phyloP scores from a whole-genome alignment of 1,140 invertebrate species.

The Harpegnathos saltator region DNA sequence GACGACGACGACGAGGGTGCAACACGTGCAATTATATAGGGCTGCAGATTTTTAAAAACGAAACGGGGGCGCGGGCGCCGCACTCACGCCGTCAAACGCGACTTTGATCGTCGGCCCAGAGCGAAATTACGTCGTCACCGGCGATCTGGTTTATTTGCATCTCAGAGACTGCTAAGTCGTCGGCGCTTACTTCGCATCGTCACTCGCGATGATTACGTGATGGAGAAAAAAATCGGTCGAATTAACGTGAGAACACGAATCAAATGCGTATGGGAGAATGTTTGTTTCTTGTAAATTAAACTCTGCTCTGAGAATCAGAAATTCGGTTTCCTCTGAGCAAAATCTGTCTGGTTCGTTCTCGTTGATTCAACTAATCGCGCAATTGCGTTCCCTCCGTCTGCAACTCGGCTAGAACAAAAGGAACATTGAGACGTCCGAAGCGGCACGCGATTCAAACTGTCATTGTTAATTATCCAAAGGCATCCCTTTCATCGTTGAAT shows the following conservation, averaged over 20 bases:
- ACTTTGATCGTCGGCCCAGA: conserved; percentile 46
- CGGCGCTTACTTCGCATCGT: neutral
- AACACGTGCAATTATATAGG: conserved; percentile 54
- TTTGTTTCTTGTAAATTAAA: no score
- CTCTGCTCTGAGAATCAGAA: no score
- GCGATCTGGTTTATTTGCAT: conserved; percentile 35
- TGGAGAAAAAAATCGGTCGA: neutral
- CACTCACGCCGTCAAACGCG: neutral
- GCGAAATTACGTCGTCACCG: conserved; percentile 20
- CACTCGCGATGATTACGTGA: neutral
- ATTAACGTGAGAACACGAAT: no score
- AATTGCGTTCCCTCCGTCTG: no score
- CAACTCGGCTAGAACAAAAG: no score
- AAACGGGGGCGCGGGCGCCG: conserved; percentile 11
- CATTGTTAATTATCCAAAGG: conserved; percentile 5
- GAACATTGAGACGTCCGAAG: no score
- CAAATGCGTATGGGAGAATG: no score
- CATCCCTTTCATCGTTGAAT: neutral
- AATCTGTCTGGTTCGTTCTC: no score
- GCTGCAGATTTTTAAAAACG: conserved; percentile 45
- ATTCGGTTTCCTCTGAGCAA: no score
- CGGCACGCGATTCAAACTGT: neutral
- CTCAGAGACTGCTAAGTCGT: neutral
- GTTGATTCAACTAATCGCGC: no score
- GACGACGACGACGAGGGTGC: conserved; percentile 39